Conservation (phyloP, 2,888 invertebrate species). For the Neocrepidodera transversa region DNA sequence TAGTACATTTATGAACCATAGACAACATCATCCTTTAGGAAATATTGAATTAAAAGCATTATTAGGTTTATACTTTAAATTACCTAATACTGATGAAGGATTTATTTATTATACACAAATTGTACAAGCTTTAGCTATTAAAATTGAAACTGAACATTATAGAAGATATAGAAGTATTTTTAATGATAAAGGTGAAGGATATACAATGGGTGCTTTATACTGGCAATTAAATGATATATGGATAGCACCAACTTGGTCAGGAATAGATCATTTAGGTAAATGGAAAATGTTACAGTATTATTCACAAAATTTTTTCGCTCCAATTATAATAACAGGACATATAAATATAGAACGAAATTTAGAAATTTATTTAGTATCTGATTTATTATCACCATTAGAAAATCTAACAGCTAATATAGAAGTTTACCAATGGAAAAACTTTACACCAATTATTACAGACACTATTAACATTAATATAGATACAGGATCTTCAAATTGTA, state of each 20-base stretch:
- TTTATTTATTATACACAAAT: slow-evolving; percentile 88
- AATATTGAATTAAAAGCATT: slow-evolving; percentile 68
- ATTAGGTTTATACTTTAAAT: slow-evolving; percentile 69
- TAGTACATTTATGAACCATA: slow-evolving; percentile 72
- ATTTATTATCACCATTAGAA: slow-evolving; percentile 54
- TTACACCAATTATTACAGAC: slow-evolving; percentile 24
- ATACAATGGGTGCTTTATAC: slow-evolving; percentile 95
- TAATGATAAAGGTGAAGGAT: slow-evolving; percentile 65
- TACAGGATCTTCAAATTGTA: slow-evolving; percentile 29
- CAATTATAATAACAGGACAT: slow-evolving; percentile 70
- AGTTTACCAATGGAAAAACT: slow-evolving; percentile 64
- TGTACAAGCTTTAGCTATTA: slow-evolving; percentile 86
- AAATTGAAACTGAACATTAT: slow-evolving; percentile 84
- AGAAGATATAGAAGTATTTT: slow-evolving; percentile 57
- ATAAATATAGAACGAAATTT: slow-evolving; percentile 63
- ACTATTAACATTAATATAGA: background rate
- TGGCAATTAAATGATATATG: slow-evolving; percentile 99
- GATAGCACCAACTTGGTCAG: slow-evolving; percentile 96
- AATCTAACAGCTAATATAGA: slow-evolving; percentile 64
- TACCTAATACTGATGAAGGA: slow-evolving; percentile 66
- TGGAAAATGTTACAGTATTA: slow-evolving; percentile 78
- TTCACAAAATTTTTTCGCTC: slow-evolving; percentile 83
- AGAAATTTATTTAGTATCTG: slow-evolving; percentile 72
- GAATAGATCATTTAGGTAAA: slow-evolving; percentile 70
- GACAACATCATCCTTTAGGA: slow-evolving; percentile 88